A percentile compares a stretch with the other conserved stretches of the same genome.
phyloP scores from a whole-genome alignment of 92 coral and sea anemone genomes.

The Zoanthus gigantus region DNA sequence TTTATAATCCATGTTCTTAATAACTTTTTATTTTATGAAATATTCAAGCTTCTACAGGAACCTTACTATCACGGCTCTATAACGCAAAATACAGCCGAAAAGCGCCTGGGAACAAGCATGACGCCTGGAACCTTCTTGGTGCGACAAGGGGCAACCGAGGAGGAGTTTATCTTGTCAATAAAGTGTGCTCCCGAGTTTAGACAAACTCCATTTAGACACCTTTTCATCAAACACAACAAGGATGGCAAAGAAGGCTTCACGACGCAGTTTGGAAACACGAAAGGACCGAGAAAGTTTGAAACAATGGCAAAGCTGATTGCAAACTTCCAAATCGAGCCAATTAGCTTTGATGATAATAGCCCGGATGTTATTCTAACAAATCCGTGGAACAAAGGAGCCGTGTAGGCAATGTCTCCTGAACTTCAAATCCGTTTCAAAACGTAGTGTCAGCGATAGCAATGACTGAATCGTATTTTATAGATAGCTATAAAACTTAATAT shows the following conservation, averaged over 20 bases:
- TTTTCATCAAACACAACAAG: slow-evolving; percentile 67
- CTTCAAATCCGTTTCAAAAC: too few relatives aligned
- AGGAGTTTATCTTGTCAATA: slow-evolving; percentile 77
- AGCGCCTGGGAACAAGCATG: slow-evolving; percentile 62
- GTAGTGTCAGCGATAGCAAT: too few relatives aligned
- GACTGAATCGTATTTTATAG: too few relatives aligned
- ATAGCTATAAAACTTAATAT: too few relatives aligned
- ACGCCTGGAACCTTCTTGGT: slow-evolving; percentile 91
- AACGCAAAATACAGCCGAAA: slow-evolving; percentile 76
- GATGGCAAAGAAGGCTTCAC: slow-evolving; percentile 57
- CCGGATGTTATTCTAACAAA: slow-evolving; percentile 80
- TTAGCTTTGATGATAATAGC: slow-evolving; percentile 76
- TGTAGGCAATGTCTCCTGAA: not conserved
- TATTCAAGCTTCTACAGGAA: slow-evolving; percentile 69
- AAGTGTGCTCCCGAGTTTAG: slow-evolving; percentile 84
- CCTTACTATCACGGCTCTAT: slow-evolving; percentile 82
- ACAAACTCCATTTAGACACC: slow-evolving; percentile 78
- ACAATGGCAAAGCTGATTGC: slow-evolving; percentile 77
- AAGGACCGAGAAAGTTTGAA: slow-evolving; percentile 63
- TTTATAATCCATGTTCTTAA: too few relatives aligned
- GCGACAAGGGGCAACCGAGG: slow-evolving; percentile 74
- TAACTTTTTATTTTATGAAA: not conserved
- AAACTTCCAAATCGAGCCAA: slow-evolving; percentile 87
- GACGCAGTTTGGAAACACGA: slow-evolving; percentile 74
- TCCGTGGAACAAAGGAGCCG: slow-evolving; percentile 73